phyloP scores from a whole-genome alignment of 2,888 invertebrate species.

The Meiosimyza decipiens region DNA sequence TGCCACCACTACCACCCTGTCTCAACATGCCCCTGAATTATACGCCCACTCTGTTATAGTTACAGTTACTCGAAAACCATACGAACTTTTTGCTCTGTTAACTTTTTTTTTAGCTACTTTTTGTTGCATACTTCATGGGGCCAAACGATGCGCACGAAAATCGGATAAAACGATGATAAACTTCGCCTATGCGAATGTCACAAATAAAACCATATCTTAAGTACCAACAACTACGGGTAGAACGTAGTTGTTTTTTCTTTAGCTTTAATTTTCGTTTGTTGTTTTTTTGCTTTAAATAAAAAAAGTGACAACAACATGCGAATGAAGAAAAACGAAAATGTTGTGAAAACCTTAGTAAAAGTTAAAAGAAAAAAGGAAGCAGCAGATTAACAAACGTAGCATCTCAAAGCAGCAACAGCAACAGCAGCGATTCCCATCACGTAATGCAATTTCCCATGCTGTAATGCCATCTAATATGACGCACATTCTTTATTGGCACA shows the following conservation, averaged over 20 bases:
- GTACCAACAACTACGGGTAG: background rate
- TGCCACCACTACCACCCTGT: no score
- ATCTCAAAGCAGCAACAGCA: background rate
- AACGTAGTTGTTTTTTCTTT: no score
- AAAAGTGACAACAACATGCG: no score
- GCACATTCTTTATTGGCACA: background rate
- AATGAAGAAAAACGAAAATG: no score
- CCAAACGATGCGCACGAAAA: slow-evolving; percentile 1
- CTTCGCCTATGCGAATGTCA: slow-evolving; percentile 14
- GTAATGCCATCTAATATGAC: slow-evolving; percentile 36
- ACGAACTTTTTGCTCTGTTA: background rate
- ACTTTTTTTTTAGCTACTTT: background rate
- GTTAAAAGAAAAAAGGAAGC: no score
- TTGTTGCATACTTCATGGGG: background rate
- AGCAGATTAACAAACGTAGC: no score
- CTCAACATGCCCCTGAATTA: no score
- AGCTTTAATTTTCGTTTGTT: no score
- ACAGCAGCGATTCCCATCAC: slow-evolving; percentile 39
- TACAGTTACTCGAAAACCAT: no score
- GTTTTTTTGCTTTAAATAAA: no score
- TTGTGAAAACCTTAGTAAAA: no score
- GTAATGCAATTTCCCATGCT: slow-evolving; percentile 38
- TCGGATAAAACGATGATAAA: slow-evolving; percentile 14
- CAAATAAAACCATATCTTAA: background rate
- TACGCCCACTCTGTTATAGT: no score